Percentiles rank a stretch among this genome's conserved stretches.
These are phyloP conservation scores for Protobothrops flavoviridis DNA, from an alignment of 2,113 vertebrate species.

Conservation along the genomic window DNA sequence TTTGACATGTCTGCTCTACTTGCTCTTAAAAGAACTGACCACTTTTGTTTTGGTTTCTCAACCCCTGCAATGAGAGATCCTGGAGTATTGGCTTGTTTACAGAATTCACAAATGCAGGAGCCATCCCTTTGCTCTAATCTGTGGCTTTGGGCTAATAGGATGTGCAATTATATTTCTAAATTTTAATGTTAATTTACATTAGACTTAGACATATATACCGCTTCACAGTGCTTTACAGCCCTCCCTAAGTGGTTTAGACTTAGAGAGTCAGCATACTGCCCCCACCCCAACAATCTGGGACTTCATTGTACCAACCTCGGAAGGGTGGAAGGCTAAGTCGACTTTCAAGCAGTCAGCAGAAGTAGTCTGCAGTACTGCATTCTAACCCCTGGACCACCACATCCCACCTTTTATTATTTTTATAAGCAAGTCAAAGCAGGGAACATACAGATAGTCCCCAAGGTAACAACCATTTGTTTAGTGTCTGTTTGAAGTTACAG, in stretches of 20 bases:
- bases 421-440: not conserved
- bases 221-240: too few relatives aligned
- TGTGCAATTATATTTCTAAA: not conserved
- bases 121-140: not conserved
- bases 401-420: not conserved
- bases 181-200: too few relatives aligned
- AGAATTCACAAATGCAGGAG: not conserved
- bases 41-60: not conserved
- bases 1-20: too few relatives aligned
- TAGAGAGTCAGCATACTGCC: too few relatives aligned
- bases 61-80: not conserved
- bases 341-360: too few relatives aligned
- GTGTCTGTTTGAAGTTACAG: not conserved
- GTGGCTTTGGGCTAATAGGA: not conserved
- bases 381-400: not conserved
- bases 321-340: too few relatives aligned
- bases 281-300: too few relatives aligned
- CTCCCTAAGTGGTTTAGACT: too few relatives aligned
- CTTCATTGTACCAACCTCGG: too few relatives aligned
- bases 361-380: too few relatives aligned
- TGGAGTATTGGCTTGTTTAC: not conserved
- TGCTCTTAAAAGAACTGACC: not conserved
- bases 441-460: not conserved
- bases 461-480: not conserved
- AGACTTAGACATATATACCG: too few relatives aligned